Evolutionary conservation across 2,113 vertebrate genomes (phyloP).

Genomic region (Telmatochromis sp.): DNA sequence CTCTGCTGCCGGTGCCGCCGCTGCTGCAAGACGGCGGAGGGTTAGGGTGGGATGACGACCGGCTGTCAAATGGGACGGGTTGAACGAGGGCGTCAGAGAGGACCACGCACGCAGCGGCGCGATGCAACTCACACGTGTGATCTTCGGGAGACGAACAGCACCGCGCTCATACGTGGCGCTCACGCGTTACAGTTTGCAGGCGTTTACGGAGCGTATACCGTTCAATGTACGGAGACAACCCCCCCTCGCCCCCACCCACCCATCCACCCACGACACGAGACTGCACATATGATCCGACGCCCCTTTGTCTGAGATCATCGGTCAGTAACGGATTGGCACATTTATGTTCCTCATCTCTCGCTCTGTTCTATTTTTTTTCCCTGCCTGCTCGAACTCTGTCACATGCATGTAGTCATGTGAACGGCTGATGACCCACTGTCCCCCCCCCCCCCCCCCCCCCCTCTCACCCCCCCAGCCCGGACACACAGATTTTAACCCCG

Average conservation of each 20-base stretch:
- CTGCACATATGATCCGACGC: conserved; percentile 46
- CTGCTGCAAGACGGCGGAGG: conserved; percentile 2
- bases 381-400: background rate
- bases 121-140: conserved; percentile 38
- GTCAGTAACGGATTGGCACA: conserved; percentile 33
- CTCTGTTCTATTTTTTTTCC: background rate
- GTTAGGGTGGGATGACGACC: conserved; percentile 8
- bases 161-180: background rate
- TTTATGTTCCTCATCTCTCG: background rate
- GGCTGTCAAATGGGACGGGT: conserved; percentile 36
- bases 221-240: background rate
- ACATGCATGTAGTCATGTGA: conserved; percentile 42
- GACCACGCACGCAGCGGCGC: background rate
- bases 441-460: background rate
- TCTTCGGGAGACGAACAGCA: background rate
- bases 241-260: background rate
- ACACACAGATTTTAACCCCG: too few species aligned
- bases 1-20: background rate
- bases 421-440: conserved; percentile 21
- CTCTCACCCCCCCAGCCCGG: too few species aligned
- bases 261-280: conserved; percentile 13
- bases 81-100: conserved; percentile 29
- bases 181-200: conserved; percentile 3
- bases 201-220: background rate
- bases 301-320: conserved; percentile 59